Evolutionary conservation across 2,888 invertebrate species (phyloP).

Genomic region (Pterostichus niger): DNA sequence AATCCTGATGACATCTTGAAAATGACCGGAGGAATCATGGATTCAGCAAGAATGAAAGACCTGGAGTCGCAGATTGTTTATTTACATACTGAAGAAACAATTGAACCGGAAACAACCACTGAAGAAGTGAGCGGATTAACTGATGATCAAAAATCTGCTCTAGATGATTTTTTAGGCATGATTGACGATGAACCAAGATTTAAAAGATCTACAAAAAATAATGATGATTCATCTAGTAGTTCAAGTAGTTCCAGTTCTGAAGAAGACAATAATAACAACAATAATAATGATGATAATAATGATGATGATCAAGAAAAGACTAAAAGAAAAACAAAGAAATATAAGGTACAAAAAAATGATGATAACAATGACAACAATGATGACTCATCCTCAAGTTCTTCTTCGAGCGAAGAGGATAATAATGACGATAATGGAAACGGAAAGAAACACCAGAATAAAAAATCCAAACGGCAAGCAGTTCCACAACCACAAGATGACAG

Average conservation of each 20-base stretch:
- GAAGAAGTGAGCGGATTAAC: slow-evolving; percentile 70
- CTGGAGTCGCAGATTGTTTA: slow-evolving; percentile 74
- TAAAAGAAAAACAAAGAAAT: slow-evolving; percentile 65
- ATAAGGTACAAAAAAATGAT: slow-evolving; percentile 16
- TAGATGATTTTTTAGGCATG: slow-evolving; percentile 77
- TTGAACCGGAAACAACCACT: slow-evolving; percentile 27
- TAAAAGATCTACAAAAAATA: slow-evolving; percentile 51
- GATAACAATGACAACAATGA: slow-evolving; percentile 57
- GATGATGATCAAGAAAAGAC: slow-evolving; percentile 66
- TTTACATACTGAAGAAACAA: slow-evolving; percentile 36
- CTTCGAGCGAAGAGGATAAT: slow-evolving; percentile 64
- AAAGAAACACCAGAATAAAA: slow-evolving; percentile 61
- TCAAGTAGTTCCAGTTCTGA: slow-evolving; percentile 54
- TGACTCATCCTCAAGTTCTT: slow-evolving; percentile 65
- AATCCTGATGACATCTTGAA: slow-evolving; percentile 72
- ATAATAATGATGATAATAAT: slow-evolving; percentile 68
- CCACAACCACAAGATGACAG: slow-evolving; percentile 7
- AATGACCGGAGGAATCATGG: slow-evolving; percentile 65
- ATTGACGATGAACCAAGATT: slow-evolving; percentile 72
- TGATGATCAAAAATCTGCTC: slow-evolving; percentile 76
- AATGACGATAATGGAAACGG: slow-evolving; percentile 64
- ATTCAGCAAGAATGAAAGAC: slow-evolving; percentile 71
- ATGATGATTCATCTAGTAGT: slow-evolving; percentile 41
- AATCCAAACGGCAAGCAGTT: slow-evolving; percentile 47
- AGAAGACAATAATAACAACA: slow-evolving; percentile 65